A percentile compares a stretch with the other conserved stretches of the same genome.
These are phyloP conservation scores for Saguinus oedipus DNA, from an alignment of 2,797 vertebrate genomes.

Conservation along the genomic window DNA sequence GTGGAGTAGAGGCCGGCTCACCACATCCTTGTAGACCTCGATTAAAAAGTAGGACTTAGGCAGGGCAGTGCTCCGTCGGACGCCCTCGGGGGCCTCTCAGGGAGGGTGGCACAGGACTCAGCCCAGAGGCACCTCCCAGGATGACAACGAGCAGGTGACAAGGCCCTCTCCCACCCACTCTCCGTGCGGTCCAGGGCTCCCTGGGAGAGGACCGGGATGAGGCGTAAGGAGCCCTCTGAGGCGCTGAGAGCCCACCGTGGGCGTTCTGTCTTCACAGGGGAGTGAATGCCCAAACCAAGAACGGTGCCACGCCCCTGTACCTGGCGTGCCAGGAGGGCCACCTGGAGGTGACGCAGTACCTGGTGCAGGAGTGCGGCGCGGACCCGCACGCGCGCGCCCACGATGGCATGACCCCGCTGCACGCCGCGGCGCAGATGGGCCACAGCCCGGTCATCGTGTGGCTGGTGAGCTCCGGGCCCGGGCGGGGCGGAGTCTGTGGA, in stretches of 20 bases:
- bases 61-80: too few species aligned
- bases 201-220: background rate
- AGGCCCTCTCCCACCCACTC: background rate
- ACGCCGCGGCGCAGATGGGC: conserved; percentile 98
- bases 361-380: conserved; percentile 95
- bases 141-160: background rate
- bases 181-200: background rate
- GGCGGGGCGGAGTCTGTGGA: too few species aligned
- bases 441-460: conserved; percentile 96
- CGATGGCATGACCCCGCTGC: conserved; percentile 96
- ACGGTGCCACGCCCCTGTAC: conserved; percentile 98
- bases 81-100: background rate
- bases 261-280: conserved; percentile 51
- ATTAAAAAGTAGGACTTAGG: background rate
- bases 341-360: conserved; percentile 95
- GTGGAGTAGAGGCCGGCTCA: background rate
- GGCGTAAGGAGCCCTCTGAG: background rate
- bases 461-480: conserved; percentile 88
- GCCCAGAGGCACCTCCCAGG: background rate
- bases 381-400: conserved; percentile 91
- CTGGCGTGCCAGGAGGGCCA: conserved; percentile 99
- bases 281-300: conserved; percentile 96
- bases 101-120: background rate
- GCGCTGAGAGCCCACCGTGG: background rate
- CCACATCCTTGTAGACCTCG: background rate